Base-by-base conservation (phyloP, 2,113 vertebrate species). In the human (Homo sapiens) region DNA sequence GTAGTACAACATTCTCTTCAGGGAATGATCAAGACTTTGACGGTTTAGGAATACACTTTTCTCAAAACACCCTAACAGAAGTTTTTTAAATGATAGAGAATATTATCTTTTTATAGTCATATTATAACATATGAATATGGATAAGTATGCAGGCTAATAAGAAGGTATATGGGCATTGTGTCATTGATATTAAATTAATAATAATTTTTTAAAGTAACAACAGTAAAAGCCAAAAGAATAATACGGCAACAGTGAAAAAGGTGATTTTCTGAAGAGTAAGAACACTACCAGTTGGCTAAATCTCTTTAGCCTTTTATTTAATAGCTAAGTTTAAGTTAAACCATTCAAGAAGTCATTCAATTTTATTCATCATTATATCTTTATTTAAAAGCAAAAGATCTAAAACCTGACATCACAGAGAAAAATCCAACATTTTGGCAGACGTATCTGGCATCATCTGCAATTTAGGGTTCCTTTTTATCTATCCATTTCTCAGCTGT, bases 221-320 rank as follows among this genome's bases (percentile, higher is more conserved):
- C 40, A 78, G 35, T 95, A 76, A 89, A 91, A 93, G 43, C 20
- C 20, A 70, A 48, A 48, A 18, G 32, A 50, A 3, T 72, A 72
- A 76, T 13, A 64, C 2, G 84, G 25, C 40, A 90, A 83, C 7
- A 32, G 1, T 40, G 20, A 90, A 93, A 43, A 96, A 70, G 11
- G 50, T 66, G 27, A 43, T 55, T 91, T 70, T 76, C n/a, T 61
- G 10, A 80, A 97, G 32, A 68, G 40, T 81, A 55, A 83, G 52
- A 76, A 91, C 32, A 86, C 57, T 52, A 25, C 32, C 6, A 86
- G 18, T 25, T 50, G 30, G 64, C 38, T 83, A 85, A 73, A 68
- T 72, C 38, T 87, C 43, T 50, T 83, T 81, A 92, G 35, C 9
- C 55, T 88, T 96, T 96, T 68, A 78, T 75, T 93, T 73, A 12